These are phyloP conservation scores for Eumaeus atala DNA, from an alignment of 1,140 invertebrate genomes.

Conservation along the genomic window DNA sequence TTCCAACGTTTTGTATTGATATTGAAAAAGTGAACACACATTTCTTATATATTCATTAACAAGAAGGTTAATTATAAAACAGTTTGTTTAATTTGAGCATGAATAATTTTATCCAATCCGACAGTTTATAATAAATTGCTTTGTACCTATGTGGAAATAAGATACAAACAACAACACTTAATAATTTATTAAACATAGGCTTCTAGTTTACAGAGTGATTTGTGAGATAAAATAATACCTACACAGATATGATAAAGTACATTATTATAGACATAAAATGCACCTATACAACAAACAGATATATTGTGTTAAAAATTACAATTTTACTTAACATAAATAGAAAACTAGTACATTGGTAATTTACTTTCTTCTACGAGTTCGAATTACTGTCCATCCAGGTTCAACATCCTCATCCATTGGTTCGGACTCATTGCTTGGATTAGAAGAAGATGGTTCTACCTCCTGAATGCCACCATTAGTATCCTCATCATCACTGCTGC, in stretches of 20 bases:
- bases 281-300: neutral
- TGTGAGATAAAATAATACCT: constrained; percentile 8
- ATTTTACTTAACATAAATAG: constrained; percentile 13
- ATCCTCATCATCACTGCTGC: constrained; percentile 59
- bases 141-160: too few relatives aligned
- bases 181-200: constrained; percentile 12
- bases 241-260: neutral
- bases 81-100: too few relatives aligned
- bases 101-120: too few relatives aligned
- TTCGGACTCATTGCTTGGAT: constrained; percentile 33
- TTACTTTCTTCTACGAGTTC: constrained; percentile 68
- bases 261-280: constrained; percentile 1
- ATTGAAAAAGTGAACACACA: too few relatives aligned
- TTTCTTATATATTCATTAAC: too few relatives aligned
- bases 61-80: too few relatives aligned
- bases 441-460: constrained; percentile 33
- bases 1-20: too few relatives aligned
- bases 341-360: constrained; percentile 9
- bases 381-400: constrained; percentile 76
- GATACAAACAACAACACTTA: constrained; percentile 3
- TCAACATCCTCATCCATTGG: constrained; percentile 74
- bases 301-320: neutral
- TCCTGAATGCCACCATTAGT: constrained; percentile 25
- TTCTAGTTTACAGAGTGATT: neutral
- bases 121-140: too few relatives aligned